Conservation (phyloP, 2,888 invertebrate species). For the Lasioglossum pauxillum region DNA sequence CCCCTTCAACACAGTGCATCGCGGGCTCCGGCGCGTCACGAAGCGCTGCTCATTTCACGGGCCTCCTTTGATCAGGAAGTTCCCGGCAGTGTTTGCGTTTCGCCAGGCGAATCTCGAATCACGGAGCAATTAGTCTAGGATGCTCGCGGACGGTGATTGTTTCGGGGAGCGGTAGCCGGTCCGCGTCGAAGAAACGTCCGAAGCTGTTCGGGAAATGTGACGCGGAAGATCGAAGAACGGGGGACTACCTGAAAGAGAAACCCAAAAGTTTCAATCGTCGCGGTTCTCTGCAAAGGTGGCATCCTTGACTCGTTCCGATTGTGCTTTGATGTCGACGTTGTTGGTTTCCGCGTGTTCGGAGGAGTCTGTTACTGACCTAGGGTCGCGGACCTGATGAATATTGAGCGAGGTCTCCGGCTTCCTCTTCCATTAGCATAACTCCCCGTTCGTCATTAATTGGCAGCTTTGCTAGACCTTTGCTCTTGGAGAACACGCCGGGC, state of each 20-base stretch:
- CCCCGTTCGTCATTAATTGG: slow-evolving; percentile 41
- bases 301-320: slow-evolving; percentile 12
- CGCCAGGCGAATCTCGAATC: not conserved
- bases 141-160: slow-evolving; percentile 21
- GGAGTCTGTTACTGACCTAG: slow-evolving; percentile 61
- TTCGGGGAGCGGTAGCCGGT: not conserved
- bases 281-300: not conserved
- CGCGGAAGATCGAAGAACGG: not conserved
- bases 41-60: slow-evolving; percentile 29
- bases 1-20: slow-evolving; percentile 68
- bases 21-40: slow-evolving; percentile 53
- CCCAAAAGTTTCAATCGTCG: not conserved
- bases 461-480: slow-evolving; percentile 16
- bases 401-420: slow-evolving; percentile 30
- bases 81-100: not conserved
- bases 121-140: slow-evolving; percentile 4
- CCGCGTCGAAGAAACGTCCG: not conserved
- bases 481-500: not conserved
- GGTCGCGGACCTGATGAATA: slow-evolving; percentile 53
- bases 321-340: slow-evolving; percentile 11
- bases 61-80: slow-evolving; percentile 29
- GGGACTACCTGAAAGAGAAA: not conserved
- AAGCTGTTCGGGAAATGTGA: not conserved
- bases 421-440: slow-evolving; percentile 38
- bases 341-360: slow-evolving; percentile 8